phyloP scores from a whole-genome alignment of 2,888 invertebrate genomes.

The Drosophila subquinaria region DNA sequence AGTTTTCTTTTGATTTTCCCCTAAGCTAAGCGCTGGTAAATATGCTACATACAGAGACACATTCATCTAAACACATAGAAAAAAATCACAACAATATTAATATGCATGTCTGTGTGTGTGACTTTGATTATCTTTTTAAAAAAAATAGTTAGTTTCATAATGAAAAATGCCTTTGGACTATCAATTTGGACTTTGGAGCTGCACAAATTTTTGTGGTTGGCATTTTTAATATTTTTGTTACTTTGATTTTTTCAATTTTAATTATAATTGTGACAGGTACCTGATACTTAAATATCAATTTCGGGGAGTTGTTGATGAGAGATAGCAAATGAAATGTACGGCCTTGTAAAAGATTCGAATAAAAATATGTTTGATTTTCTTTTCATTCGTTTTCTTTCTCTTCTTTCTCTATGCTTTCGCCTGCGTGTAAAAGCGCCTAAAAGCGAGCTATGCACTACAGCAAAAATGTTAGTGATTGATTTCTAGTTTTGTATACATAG shows the following conservation, averaged over 20 bases:
- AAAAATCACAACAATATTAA: constrained; percentile 53
- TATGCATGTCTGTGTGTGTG: constrained; percentile 28
- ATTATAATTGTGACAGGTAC: constrained; percentile 73
- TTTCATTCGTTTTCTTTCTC: not conserved
- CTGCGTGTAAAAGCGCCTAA: constrained; percentile 79
- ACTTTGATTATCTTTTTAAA: constrained; percentile 33
- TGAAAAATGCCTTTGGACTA: constrained; percentile 52
- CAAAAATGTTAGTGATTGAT: constrained; percentile 69
- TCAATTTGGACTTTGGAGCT: constrained; percentile 37
- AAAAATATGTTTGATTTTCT: constrained; percentile 28
- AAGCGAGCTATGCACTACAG: constrained; percentile 74
- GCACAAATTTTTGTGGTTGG: constrained; percentile 14
- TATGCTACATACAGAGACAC: constrained; percentile 63
- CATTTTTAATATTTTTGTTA: constrained; percentile 2
- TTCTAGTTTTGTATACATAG: constrained; percentile 45
- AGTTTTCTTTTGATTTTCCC: constrained; percentile 20
- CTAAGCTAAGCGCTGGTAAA: constrained; percentile 60
- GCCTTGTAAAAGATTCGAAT: constrained; percentile 29
- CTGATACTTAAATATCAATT: constrained; percentile 77
- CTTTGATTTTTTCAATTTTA: constrained; percentile 22
- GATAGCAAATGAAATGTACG: constrained; percentile 51
- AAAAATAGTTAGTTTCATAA: constrained; percentile 43
- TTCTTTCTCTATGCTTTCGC: constrained; percentile 47
- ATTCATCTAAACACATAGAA: constrained; percentile 40
- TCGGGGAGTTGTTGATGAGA: constrained; percentile 22